Base-by-base conservation (phyloP, 2,888 invertebrate species). In the Dicycla oo region DNA sequence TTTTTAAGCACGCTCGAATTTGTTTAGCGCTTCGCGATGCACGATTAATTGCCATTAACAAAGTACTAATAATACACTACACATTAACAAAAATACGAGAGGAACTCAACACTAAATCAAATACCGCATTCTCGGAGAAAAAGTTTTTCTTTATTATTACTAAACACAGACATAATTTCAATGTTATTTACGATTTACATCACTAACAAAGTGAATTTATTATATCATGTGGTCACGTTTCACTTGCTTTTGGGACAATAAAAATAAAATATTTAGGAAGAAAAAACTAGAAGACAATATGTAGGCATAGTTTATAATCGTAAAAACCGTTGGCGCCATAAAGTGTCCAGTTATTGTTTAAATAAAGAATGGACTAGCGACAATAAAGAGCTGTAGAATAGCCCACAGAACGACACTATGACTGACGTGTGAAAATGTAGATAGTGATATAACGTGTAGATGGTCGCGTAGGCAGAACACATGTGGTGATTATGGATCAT, bases 321-420 rank as follows among this genome's bases (percentile, higher is more conserved):
- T 94, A 92, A 94, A 94, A 93, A 89, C 90, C 88, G 94, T 94
- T 93, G 83, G 78, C 89, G 89, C 88, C 90, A 91, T 94, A 94
- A 94, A 94, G 91, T 92, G 91, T 89, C 89, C 85, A 86, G 92
- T 93, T 94, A 95, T 95, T 95, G 95, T 95, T 94, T 91, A 88
- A 93, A 95, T 94, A 95, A 94, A 95, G 95, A 95, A 95, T 94
- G 90, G 93, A 56, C 80, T 79, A 89, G 84, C 79, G 91, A 93
- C 92, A 91, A 92, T 94, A 94, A 94, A 93, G 88, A 89, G 89
- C 85, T 87, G 90, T 89, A 88, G 92, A 92, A 93, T 92, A 86
- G 92, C 91, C 93, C 92, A 91, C 93, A 88, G 87, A 90, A 90
- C 88, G 90, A 90, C 91, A 87, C 85, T 86, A 87, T 91, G 90